A percentile compares a stretch with the other conserved stretches of the same genome.
phyloP scores from a whole-genome alignment of 2,888 invertebrate genomes.

The Troides helena region DNA sequence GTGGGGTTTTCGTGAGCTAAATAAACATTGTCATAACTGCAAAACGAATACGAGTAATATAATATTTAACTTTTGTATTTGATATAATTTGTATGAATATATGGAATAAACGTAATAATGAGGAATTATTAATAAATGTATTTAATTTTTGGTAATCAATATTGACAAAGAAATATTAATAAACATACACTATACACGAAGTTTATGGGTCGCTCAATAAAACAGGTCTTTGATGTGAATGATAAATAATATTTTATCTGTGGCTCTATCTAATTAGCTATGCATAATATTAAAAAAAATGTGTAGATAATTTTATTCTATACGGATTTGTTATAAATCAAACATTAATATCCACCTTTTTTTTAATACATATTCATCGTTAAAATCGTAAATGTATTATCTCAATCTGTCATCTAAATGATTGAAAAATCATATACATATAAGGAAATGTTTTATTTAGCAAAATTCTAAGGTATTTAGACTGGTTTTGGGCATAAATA shows the following conservation, averaged over 20 bases:
- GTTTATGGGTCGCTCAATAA: neutral
- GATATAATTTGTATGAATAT: no score
- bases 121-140: neutral
- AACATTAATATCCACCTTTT: constrained; percentile 18
- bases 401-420: constrained; percentile 21
- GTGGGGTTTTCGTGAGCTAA: constrained; percentile 22
- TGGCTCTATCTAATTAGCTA: constrained; percentile 5
- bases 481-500: no score
- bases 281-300: constrained; percentile 12
- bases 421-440: constrained; percentile 5
- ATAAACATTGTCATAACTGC: constrained; percentile 23
- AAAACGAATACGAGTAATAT: constrained; percentile 2
- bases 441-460: neutral
- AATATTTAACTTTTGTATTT: neutral
- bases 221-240: neutral
- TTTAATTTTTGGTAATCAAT: neutral
- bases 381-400: constrained; percentile 10
- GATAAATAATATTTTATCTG: constrained; percentile 9
- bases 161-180: neutral
- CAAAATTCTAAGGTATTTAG: no score
- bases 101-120: no score
- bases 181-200: neutral
- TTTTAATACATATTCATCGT: constrained; percentile 9
- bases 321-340: constrained; percentile 19
- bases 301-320: constrained; percentile 12